Base-by-base conservation (phyloP, 1,140 invertebrate species). In the Penaeus vannamei region DNA sequence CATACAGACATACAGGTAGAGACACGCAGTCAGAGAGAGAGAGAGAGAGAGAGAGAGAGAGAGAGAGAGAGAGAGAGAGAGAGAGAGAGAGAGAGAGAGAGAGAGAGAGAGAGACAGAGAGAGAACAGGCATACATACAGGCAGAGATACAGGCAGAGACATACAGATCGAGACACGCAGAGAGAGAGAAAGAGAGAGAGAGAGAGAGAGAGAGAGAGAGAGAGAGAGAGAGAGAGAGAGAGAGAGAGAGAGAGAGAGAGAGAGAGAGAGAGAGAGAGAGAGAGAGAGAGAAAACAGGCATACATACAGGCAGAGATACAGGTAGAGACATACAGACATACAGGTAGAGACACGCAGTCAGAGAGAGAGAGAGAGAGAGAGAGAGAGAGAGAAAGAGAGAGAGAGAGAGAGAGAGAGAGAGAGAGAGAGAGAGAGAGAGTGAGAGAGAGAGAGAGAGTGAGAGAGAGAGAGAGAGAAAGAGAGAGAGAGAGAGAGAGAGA, bases 31-130 rank as follows among this genome's bases (percentile, higher is more conserved):
- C 59, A 69, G 29, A 86, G 29, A 29, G 53, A 23, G 72, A 79
- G 84, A 85, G 29, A 26, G 61, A 62, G 82, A 64, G 69, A 85
- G 66, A 72, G 59, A 59, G 62, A 81, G 46, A 81, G 32, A 81
- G 32, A 46, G 32, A 59, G 82, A 36, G 14, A 29, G 29, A 17
- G 17, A 29, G 14, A 14, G 72, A 29, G 17, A 81, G 46, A 53
- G 79, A 81, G 81, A n/a, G 29, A 53, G 79, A 61, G 81, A 62
- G 32, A 36, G 59, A 61, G 81, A n/a, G 59, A 32, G 32, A 61
- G 53, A 26, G 23, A 60, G 42, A 53, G 46, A 14, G 62, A n/a
- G n/a, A n/a, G n/a, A n/a, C n/a, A n/a, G n/a, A n/a, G n/a, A n/a
- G n/a, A n/a, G n/a, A n/a, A n/a, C n/a, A n/a, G n/a, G n/a, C n/a